Base-by-base conservation (phyloP, 2,113 vertebrate species). In the Nannospalax galili region DNA sequence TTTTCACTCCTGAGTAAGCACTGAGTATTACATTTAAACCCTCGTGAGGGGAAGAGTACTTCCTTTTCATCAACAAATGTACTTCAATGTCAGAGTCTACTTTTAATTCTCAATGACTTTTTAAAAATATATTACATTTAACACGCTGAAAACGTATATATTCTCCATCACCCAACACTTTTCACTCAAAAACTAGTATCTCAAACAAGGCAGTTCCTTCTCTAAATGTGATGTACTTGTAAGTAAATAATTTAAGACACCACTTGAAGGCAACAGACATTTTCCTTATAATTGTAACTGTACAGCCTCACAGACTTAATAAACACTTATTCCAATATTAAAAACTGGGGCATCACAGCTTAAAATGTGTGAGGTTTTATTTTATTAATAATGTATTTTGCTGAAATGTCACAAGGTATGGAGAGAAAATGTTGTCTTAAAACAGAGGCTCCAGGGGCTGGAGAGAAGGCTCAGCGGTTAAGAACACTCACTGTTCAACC, bases 1-100 rank as follows among this genome's bases (percentile, higher is more conserved):
- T 98, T 99, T 99, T 99, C 99, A 98, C 98, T 99, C 99, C 99
- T 99, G 99, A 99, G 98, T 99, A 99, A 99, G 99, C 99, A 99
- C 98, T 77, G 98, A 98, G 98, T 98, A 98, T 97, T 98, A 97
- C 95, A 98, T 98, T 98, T 98, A 98, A 98, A 98, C 98, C 98
- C 98, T 96, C 93, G 93, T 98, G 99, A 99, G 98, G 97, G 92
- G 97, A 98, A 98, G 98, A 98, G 98, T 88, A 96, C 96, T 94
- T 98, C 98, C 97, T 97, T 97, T 98, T 98, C 97, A 97, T 98
- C 98, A 98, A 98, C 98, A 98, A 98, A 97, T 90, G 97, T 87
- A 96, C 97, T 98, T 97, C 86, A 93, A 92, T 96, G 96, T 96
- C 95, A 96, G 88, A 92, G 58, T 94, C 87, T 64, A 95, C 52